Evolutionary conservation across 2,888 invertebrate species (phyloP), one percentile per base, ranked within the genome.

Genomic region (Rhogogaster chlorosoma): DNA sequence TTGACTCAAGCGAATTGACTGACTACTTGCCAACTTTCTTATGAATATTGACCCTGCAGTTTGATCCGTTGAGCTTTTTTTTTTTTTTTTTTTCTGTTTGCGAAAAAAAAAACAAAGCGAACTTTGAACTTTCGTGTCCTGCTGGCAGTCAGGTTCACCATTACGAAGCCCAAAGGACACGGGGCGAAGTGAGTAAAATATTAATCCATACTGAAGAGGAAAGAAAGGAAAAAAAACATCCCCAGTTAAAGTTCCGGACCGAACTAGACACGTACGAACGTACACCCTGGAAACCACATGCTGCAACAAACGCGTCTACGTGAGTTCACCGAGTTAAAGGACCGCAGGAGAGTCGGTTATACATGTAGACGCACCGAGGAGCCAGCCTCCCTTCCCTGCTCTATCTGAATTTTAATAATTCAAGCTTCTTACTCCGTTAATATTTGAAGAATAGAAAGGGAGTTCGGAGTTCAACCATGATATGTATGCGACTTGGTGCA

Each of bases 391-490:
- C 67, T 10, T 12, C 75, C 67, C 45, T 61, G 64, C 70, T 83
- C 83, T 67, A 67, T 70, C 83, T 49, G 67, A 83, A 83, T 67
- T 88, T 91, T 89, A 91, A 91, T 92, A 90, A 91, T 90, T 88
- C 90, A 91, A 87, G 87, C 87, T 88, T 87, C 89, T 89, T 88
- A 88, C 88, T 88, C 85, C 87, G 87, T 88, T 90, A 89, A 91
- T 91, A 91, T 91, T 90, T 90, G 88, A 88, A 86, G 85, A 86
- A 87, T 87, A 70, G 67, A 9, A 87, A 88, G 73, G 85, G 86
- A 86, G 88, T 89, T 87, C 87, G 86, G 84, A 87, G 88, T 87
- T 88, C 88, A 89, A 89, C 87, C 88, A 86, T 86, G 88, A 91
- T 90, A 91, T 88, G 87, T 90, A 90, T 90, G 67, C 32, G 89